phyloP scores from a whole-genome alignment of 2,113 vertebrate genomes.

The Coryphaenoides rupestris region DNA sequence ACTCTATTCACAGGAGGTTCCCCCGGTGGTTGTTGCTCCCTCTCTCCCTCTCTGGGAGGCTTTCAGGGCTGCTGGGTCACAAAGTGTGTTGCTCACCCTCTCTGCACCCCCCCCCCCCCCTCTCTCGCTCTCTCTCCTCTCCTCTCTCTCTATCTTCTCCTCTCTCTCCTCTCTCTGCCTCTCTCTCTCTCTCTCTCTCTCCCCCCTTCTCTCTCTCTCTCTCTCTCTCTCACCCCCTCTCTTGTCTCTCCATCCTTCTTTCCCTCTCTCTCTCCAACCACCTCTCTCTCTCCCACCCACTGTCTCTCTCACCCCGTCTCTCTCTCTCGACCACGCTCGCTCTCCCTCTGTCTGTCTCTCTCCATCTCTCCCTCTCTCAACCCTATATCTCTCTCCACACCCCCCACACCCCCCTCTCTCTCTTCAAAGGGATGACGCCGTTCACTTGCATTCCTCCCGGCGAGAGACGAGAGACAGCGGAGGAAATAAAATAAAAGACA shows the following conservation, averaged over 20 bases:
- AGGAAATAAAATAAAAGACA: constrained; percentile 31
- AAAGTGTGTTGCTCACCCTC: constrained; percentile 21
- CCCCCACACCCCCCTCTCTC: no score
- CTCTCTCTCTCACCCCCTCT: no score
- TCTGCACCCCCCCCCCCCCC: neutral
- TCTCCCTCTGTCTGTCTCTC: no score
- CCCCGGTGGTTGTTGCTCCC: constrained; percentile 5
- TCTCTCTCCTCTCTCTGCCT: no score
- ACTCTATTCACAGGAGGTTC: neutral
- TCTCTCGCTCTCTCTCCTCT: neutral
- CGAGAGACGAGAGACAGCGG: constrained; percentile 7
- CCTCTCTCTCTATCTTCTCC: constrained; percentile 4
- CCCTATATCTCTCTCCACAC: no score
- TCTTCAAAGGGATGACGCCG: constrained; percentile 33
- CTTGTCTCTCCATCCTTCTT: no score
- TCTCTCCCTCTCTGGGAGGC: constrained; percentile 9
- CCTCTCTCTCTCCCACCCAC: no score
- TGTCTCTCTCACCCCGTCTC: no score
- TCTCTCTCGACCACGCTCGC: no score
- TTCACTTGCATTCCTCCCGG: constrained; percentile 47
- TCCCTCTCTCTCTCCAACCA: no score
- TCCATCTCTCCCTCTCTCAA: no score
- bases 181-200: no score
- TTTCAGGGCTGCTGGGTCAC: constrained; percentile 11
- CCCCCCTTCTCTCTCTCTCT: constrained; percentile 11